A percentile compares a stretch with the other conserved stretches of the same genome.
phyloP scores from a whole-genome alignment of 2,888 invertebrate species.

The Andrena fulva region DNA sequence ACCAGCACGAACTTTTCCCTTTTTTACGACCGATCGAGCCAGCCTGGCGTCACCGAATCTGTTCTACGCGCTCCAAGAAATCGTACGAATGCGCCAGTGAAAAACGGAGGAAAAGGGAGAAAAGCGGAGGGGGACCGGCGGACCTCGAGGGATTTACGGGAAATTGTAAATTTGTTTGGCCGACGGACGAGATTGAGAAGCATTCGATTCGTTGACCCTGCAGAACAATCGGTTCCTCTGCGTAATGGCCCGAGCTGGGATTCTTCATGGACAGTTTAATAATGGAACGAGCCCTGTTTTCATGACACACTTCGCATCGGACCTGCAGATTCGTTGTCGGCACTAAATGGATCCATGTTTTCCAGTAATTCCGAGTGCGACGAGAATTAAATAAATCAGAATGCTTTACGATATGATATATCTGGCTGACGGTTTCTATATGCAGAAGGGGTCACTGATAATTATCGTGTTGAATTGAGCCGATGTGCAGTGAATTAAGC shows the following conservation, averaged over 20 bases:
- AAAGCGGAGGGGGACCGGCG: conserved; percentile 17
- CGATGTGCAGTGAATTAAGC: too few relatives aligned
- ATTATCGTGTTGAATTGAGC: too few relatives aligned
- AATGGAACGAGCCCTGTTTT: conserved; percentile 30
- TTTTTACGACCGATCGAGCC: conserved; percentile 52
- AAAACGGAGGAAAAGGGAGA: conserved; percentile 15
- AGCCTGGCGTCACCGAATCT: conserved; percentile 37
- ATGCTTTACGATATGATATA: too few relatives aligned
- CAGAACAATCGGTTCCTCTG: conserved; percentile 66
- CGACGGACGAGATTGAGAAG: conserved; percentile 70
- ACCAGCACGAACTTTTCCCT: conserved; percentile 32
- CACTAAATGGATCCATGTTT: neutral
- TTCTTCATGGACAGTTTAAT: conserved; percentile 56
- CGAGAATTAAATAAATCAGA: too few relatives aligned
- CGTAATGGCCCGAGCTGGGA: conserved; percentile 73
- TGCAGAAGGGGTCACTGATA: too few relatives aligned
- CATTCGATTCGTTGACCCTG: conserved; percentile 58
- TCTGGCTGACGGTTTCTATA: too few relatives aligned
- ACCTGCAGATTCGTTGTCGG: neutral
- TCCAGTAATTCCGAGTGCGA: too few relatives aligned
- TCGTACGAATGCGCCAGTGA: conserved; percentile 17
- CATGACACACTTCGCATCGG: conserved; percentile 26
- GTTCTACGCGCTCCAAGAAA: conserved; percentile 1
- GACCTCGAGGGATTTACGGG: conserved; percentile 64
- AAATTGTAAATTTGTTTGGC: conserved; percentile 77